Evolutionary conservation across 2,797 vertebrate species (phyloP).

Genomic region (Rhynchonycteris naso): DNA sequence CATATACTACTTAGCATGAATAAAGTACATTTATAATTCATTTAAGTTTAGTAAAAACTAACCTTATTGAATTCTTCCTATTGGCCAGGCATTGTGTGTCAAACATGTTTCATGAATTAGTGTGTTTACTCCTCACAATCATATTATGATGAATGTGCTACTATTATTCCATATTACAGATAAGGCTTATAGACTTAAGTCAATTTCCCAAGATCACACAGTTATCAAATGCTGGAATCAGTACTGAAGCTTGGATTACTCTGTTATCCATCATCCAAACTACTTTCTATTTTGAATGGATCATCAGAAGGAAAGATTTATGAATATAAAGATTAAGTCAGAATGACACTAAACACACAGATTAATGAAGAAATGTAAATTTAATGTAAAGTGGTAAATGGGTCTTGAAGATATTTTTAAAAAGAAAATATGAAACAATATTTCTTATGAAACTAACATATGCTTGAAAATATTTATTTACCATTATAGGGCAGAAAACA

Average conservation of each 20-base stretch:
- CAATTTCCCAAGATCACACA: background rate
- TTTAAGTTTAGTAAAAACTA: background rate
- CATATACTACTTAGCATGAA: background rate
- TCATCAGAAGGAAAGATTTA: background rate
- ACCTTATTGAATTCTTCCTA: background rate
- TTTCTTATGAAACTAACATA: background rate
- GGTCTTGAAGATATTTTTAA: background rate
- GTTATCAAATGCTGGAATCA: background rate
- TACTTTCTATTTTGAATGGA: background rate
- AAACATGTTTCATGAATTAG: background rate
- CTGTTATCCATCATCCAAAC: background rate
- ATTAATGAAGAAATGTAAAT: background rate
- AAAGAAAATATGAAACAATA: constrained; percentile 14
- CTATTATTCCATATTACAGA: background rate
- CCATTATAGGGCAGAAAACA: background rate
- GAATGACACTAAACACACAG: background rate
- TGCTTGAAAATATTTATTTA: constrained; percentile 14
- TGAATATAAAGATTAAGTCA: background rate
- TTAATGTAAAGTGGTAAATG: background rate
- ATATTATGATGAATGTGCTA: background rate
- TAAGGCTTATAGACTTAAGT: background rate
- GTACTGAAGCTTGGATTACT: background rate
- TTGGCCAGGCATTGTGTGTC: background rate
- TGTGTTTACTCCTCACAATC: background rate
- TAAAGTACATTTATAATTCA: background rate